Conservation (phyloP, 2,888 invertebrate genomes). For the Eubasilissa splendida region DNA sequence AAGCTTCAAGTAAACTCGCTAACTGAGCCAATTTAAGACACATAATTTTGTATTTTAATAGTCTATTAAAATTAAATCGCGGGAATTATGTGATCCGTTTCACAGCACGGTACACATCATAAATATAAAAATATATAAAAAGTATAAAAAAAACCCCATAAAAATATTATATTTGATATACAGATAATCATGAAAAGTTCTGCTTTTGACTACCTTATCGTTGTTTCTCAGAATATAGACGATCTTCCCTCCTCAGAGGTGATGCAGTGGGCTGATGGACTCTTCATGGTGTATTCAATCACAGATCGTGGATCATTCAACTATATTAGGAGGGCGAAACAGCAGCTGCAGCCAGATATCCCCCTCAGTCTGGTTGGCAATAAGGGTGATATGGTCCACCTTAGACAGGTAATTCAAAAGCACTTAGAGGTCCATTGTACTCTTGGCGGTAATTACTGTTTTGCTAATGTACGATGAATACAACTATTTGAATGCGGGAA, state of each 20-base stretch:
- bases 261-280: constrained; percentile 92
- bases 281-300: constrained; percentile 91
- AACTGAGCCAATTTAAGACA: no score
- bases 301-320: constrained; percentile 90
- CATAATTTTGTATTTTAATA: no score
- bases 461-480: no score
- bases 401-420: constrained; percentile 75
- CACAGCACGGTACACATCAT: no score
- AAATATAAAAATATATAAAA: no score
- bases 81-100: no score
- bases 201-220: not conserved
- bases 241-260: constrained; percentile 83
- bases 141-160: no score
- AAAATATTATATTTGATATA: no score
- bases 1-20: no score
- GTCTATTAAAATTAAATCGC: no score
- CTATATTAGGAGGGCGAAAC: constrained; percentile 84
- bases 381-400: constrained; percentile 92
- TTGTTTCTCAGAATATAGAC: constrained; percentile 74
- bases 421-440: not conserved
- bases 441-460: no score
- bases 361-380: constrained; percentile 91
- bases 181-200: not conserved
- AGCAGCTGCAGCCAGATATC: constrained; percentile 78
- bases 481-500: no score